A percentile compares a stretch with the other conserved stretches of the same genome.
Evolutionary conservation across 1,140 invertebrate species (phyloP).

Genomic region (Penaeus japonicus): DNA sequence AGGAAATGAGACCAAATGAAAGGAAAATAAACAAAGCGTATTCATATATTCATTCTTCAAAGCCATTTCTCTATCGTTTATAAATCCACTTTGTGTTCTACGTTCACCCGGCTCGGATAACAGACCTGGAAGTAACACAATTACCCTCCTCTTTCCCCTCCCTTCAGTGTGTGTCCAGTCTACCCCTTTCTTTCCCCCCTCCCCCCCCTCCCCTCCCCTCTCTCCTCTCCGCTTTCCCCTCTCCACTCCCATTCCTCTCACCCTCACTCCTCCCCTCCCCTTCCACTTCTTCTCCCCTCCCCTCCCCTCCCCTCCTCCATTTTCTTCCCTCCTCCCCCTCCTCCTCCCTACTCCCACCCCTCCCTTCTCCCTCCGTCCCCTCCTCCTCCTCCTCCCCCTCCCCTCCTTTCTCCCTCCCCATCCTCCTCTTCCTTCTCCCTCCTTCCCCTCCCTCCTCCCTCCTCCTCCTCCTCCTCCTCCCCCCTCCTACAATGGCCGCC

Average conservation of each 20-base stretch:
- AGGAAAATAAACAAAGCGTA: no score
- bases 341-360: background rate
- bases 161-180: background rate
- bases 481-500: no score
- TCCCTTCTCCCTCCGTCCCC: background rate
- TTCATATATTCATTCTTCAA: no score
- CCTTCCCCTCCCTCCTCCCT: no score
- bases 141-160: no score
- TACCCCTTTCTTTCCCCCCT: background rate
- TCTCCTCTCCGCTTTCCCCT: background rate
- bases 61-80: no score
- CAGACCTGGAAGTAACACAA: no score
- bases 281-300: background rate
- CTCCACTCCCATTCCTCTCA: background rate
- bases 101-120: no score
- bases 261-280: background rate
- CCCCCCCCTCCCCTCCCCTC: background rate
- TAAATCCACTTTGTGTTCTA: no score
- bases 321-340: background rate
- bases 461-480: background rate
- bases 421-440: background rate
- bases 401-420: background rate
- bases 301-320: background rate
- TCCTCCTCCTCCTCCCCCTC: background rate
- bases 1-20: no score